Base-by-base conservation (phyloP, 2,797 vertebrate species). In the Clarias pachynema region DNA sequence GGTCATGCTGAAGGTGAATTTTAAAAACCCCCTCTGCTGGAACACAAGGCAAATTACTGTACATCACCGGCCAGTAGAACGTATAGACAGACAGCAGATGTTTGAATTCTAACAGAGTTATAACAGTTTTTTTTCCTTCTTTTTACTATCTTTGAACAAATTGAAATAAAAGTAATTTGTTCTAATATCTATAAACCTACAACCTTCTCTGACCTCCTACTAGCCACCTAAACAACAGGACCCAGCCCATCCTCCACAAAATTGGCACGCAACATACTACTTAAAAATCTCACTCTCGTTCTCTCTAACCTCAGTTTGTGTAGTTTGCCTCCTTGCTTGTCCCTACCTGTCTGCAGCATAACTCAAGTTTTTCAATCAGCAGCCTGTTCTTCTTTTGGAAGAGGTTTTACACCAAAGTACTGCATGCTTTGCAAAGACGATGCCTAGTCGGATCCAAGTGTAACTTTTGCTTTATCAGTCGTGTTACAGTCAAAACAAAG, bases 311-410 rank as follows among this genome's bases (percentile, higher is more conserved):
- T 56, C 7, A 31, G 24, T 79, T 65, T 73, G 24, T 34, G 20
- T 22, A 34, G 74, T 59, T 84, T 68, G 20, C 20, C 70, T 40
- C 62, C 24, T 49, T 84, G 69, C 90, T 79, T 90, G 90, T 86
- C 85, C 79, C 66, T 90, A 88, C 90, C 85, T 91, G 90, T 77
- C 85, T 85, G 82, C 68, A 81, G 81, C 87, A 88, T 86, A 88
- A 81, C 81, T 88, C 9, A 56, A 83, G 83, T 88, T 84, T 84
- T 84, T 85, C 66, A 73, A n/a, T 20, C 49, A 60, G n/a, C 78
- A 53, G 80, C 63, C 53, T 63, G 72, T 79, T 72, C 70, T 34
- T 80, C 49, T 26, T 7, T 79, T 5, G 26, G 40, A 40, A 63
- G 3, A 57, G 79, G 14, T 29, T 22, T 72, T 29, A 29, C 1